phyloP scores from a whole-genome alignment of 2,888 invertebrate species.

The Drosophila diplacantha region DNA sequence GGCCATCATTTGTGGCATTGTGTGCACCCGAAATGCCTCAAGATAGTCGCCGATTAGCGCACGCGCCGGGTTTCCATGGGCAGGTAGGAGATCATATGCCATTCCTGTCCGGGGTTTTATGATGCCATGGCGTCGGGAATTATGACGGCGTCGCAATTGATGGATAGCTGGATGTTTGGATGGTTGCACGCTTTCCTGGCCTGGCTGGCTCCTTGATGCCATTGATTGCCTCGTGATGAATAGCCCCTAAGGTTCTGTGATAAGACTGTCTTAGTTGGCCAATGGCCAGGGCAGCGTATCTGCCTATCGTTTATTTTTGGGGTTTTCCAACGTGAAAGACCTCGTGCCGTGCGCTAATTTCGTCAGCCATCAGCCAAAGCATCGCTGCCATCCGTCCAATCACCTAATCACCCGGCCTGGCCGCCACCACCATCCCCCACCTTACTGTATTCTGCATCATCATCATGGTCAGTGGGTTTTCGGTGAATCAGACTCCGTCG shows the following conservation, averaged over 20 bases:
- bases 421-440: background rate
- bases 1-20: conserved; percentile 55
- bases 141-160: conserved; percentile 35
- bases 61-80: conserved; percentile 13
- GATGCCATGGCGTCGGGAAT: conserved; percentile 30
- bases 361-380: conserved; percentile 17
- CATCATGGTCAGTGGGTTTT: conserved; percentile 61
- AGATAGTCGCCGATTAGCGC: conserved; percentile 26
- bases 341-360: conserved; percentile 32
- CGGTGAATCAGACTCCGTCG: conserved; percentile 49
- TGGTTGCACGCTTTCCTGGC: background rate
- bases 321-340: conserved; percentile 24
- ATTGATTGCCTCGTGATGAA: conserved; percentile 28
- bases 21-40: conserved; percentile 18
- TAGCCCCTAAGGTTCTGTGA: conserved; percentile 3
- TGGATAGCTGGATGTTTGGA: conserved; percentile 4
- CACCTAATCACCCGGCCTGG: conserved; percentile 3
- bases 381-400: conserved; percentile 17
- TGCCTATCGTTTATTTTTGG: conserved; percentile 22
- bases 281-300: conserved; percentile 5
- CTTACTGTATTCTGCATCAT: conserved; percentile 57
- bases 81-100: conserved; percentile 24
- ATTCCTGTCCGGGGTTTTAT: conserved; percentile 14
- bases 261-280: conserved; percentile 16
- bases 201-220: background rate